phyloP scores from a whole-genome alignment of 2,113 vertebrate genomes.

The Eulacestoma nigropectus region DNA sequence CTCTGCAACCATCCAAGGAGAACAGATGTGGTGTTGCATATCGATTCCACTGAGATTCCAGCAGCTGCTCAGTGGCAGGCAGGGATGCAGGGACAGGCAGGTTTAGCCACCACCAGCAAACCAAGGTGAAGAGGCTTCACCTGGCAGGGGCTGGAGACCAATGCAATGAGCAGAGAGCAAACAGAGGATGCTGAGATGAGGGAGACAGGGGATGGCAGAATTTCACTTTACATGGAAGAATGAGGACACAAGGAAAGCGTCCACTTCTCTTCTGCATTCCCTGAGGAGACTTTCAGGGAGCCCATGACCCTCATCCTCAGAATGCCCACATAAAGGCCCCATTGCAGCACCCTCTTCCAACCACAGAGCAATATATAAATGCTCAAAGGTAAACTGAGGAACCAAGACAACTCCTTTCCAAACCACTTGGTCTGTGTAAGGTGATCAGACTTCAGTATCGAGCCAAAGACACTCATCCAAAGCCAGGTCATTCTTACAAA shows the following conservation, averaged over 20 bases:
- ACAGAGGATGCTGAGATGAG: background rate
- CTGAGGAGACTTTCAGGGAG: background rate
- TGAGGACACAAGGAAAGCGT: background rate
- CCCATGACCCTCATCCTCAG: background rate
- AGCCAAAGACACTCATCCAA: background rate
- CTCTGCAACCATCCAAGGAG: background rate
- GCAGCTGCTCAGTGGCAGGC: background rate
- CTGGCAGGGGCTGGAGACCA: background rate
- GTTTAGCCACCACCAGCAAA: background rate
- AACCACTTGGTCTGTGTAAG: background rate
- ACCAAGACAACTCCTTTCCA: background rate
- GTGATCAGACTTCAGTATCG: background rate
- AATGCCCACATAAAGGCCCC: background rate
- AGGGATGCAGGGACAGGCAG: background rate
- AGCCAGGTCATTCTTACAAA: background rate
- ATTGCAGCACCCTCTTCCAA: background rate
- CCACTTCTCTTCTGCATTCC: background rate
- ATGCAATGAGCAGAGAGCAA: background rate
- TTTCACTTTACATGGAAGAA: background rate
- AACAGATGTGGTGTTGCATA: background rate
- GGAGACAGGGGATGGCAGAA: background rate
- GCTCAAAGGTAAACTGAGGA: background rate
- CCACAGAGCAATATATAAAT: background rate
- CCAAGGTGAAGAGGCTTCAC: background rate
- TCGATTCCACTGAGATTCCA: background rate